Evolutionary conservation across 2,797 vertebrate genomes (phyloP).

Genomic region (Diplodus puntazzo): DNA sequence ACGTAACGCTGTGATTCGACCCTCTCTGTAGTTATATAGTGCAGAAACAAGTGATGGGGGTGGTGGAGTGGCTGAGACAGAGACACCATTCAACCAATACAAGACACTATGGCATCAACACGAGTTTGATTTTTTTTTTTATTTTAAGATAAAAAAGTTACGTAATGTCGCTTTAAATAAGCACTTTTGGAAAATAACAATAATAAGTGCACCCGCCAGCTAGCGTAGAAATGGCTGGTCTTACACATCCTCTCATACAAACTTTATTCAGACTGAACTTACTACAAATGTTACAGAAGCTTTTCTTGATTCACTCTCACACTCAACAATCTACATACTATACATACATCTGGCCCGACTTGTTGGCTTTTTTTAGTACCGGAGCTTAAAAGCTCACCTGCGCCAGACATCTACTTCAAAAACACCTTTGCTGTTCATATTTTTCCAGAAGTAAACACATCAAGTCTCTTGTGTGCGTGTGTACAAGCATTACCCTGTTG

Average conservation of each 20-base stretch:
- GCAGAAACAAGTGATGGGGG: too few relatives aligned
- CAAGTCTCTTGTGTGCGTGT: not conserved
- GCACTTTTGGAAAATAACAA: too few relatives aligned
- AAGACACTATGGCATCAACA: too few relatives aligned
- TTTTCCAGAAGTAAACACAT: conserved; percentile 28
- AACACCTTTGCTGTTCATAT: conserved; percentile 17
- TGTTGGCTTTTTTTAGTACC: not conserved
- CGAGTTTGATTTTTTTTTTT: too few relatives aligned
- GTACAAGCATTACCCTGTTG: conserved; percentile 4
- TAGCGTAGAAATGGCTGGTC: too few relatives aligned
- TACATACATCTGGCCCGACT: not conserved
- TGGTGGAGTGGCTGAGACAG: too few relatives aligned
- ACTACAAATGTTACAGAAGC: not conserved
- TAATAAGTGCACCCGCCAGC: too few relatives aligned
- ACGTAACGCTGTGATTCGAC: too few relatives aligned
- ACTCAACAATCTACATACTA: not conserved
- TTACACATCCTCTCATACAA: not conserved
- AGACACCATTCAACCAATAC: too few relatives aligned
- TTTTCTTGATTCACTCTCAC: not conserved
- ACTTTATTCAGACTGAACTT: not conserved
- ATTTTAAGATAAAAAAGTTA: too few relatives aligned
- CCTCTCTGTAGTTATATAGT: too few relatives aligned
- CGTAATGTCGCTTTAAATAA: too few relatives aligned
- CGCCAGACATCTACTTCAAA: conserved; percentile 1
- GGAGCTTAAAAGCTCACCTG: not conserved